Evolutionary conservation across 2,888 invertebrate species (phyloP).

Genomic region (Pteria penguin): DNA sequence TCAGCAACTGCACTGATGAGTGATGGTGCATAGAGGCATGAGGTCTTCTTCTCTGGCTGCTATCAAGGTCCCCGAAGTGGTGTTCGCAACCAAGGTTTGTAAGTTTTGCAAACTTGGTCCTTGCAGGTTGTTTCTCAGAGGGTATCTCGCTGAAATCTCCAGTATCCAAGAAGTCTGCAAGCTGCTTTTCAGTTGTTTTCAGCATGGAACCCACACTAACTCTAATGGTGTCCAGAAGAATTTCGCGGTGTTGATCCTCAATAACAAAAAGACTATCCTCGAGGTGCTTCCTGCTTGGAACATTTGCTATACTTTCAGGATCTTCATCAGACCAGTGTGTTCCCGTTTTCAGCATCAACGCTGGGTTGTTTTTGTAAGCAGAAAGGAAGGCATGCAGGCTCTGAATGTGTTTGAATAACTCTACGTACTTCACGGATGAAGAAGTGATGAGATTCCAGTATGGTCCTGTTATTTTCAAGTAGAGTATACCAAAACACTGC

Average conservation of each 20-base stretch:
- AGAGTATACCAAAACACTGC: too few species aligned
- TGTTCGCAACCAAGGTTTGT: conserved; percentile 56
- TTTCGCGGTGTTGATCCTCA: too few species aligned
- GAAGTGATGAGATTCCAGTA: conserved; percentile 43
- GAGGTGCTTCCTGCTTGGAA: not conserved
- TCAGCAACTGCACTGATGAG: too few species aligned
- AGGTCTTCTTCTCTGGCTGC: conserved; percentile 44
- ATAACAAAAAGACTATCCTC: too few species aligned
- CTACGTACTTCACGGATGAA: conserved; percentile 35
- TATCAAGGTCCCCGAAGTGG: too few species aligned
- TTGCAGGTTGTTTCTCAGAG: conserved; percentile 6
- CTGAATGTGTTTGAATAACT: conserved; percentile 36
- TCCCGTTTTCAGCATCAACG: not conserved
- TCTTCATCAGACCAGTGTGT: not conserved
- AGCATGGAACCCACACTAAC: not conserved
- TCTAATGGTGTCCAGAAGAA: conserved; percentile 5
- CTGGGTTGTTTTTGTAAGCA: conserved; percentile 12
- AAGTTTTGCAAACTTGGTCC: conserved; percentile 38
- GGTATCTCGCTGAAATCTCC: not conserved
- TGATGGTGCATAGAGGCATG: conserved; percentile 52
- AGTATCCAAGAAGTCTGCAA: not conserved
- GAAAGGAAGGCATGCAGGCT: conserved; percentile 12
- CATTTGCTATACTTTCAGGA: not conserved
- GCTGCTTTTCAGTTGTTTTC: conserved; percentile 3
- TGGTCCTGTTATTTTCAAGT: conserved; percentile 44